Evolutionary conservation across 1,140 invertebrate genomes (phyloP).

Genomic region (Vanessa atalanta): DNA sequence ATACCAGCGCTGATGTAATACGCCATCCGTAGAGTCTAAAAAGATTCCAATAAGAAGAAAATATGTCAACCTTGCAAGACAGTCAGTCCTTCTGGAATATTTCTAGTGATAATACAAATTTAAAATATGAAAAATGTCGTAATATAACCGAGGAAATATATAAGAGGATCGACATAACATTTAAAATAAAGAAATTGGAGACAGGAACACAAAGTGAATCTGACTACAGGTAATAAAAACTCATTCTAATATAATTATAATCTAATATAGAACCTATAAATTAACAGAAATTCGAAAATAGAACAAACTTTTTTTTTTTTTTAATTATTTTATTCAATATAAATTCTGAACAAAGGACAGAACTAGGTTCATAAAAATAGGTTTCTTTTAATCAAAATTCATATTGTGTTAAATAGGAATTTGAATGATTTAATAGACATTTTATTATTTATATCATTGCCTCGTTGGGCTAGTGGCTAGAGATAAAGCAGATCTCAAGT

Average conservation of each 20-base stretch:
- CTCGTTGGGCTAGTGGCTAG: too few species aligned
- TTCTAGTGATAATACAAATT: slow-evolving; percentile 48
- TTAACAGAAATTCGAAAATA: too few species aligned
- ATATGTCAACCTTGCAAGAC: slow-evolving; percentile 68
- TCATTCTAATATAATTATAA: background rate
- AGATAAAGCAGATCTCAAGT: too few species aligned
- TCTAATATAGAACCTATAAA: background rate
- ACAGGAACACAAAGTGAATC: slow-evolving; percentile 63
- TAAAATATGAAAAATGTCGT: slow-evolving; percentile 73
- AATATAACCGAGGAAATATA: slow-evolving; percentile 77
- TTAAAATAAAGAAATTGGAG: slow-evolving; percentile 73
- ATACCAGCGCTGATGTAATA: slow-evolving; percentile 18
- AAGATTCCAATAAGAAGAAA: slow-evolving; percentile 51
- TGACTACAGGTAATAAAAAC: slow-evolving; percentile 54
- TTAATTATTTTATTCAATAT: too few species aligned
- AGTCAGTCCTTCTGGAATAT: slow-evolving; percentile 57
- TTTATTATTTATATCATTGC: too few species aligned
- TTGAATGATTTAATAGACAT: too few species aligned
- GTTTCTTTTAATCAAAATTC: too few species aligned
- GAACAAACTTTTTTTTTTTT: too few species aligned
- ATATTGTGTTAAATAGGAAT: too few species aligned
- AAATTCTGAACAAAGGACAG: too few species aligned
- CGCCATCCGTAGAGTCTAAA: slow-evolving; percentile 35
- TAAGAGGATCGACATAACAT: slow-evolving; percentile 75
- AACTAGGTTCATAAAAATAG: too few species aligned